Base-by-base conservation (phyloP, 2,888 invertebrate species). In the Hirudinaria manillensis region DNA sequence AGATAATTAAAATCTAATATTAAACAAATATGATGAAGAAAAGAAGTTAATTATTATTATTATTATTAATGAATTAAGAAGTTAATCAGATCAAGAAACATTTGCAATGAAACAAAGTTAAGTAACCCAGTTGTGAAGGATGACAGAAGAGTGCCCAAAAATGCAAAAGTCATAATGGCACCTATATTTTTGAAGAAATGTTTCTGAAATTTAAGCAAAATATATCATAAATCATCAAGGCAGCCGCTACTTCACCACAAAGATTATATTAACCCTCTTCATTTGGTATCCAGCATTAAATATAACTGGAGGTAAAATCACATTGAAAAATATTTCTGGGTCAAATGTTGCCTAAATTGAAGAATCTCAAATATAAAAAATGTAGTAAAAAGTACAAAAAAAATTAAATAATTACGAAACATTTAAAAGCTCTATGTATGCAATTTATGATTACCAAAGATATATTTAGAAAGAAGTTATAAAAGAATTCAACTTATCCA, bases 321-420 rank as follows among this genome's bases (percentile, higher is more conserved):
- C 94, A 85, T 98, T 97, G 87, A 98, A 98, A 87, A 98, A 98
- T 86, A 98, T 92, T 87, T 98, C 97, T 68, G 97, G 95, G 88
- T 97, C 95, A 87, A 98, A 98, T 66, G 96, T 96, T 51, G 95
- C 95, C 89, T 90, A 78, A 34, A 81, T 79, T 55, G 13, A n/a
- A 38, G 70, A 74, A 56, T 68, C n/a, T 68, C 16, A 66, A 72
- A 13, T 56, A n/a, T 38, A 70, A 29, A 70, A 70, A 32, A 70
- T 3, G 2, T 32, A 65, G 16, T 36, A 65, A n/a, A 56, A 61
- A 13, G n/a, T 65, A 34, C 61, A n/a, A 45, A 45, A 16, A 16
- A 45, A 1, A 45, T 16, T 7, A 45, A 45, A 38, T 16, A 45
- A 45, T 45, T 16, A 45, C 45, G 16, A 45, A 16, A 1, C 1